Conservation (phyloP, 2,113 vertebrate species). For the Guaruba guarouba region DNA sequence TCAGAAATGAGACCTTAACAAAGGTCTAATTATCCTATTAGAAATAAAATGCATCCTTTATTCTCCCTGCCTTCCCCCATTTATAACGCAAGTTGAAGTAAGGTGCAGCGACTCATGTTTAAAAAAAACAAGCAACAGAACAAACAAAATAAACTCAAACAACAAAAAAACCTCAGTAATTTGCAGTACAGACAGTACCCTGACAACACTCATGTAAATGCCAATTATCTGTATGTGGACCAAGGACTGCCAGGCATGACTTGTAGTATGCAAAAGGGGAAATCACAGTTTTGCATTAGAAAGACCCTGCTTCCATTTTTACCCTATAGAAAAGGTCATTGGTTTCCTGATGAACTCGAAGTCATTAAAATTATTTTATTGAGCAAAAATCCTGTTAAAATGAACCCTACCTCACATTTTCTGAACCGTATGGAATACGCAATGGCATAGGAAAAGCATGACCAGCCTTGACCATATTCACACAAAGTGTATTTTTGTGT, state of each 20-base stretch:
- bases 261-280: neutral
- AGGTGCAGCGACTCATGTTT: neutral
- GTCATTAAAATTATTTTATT: neutral
- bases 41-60: neutral
- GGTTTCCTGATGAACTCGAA: neutral
- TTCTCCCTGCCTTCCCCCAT: accelerated
- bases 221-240: neutral
- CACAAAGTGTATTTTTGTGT: neutral
- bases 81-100: neutral
- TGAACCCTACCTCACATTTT: neutral
- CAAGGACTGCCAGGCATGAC: neutral
- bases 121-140: neutral
- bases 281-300: neutral
- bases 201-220: neutral
- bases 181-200: neutral
- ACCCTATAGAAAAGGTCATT: neutral
- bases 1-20: neutral
- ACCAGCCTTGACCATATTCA: neutral
- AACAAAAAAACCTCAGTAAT: accelerated
- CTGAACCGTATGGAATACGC: neutral
- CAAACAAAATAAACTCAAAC: neutral
- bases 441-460: neutral
- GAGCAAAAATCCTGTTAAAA: neutral
- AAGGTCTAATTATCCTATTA: neutral
- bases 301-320: neutral